Evolutionary conservation across 2,113 vertebrate genomes (phyloP), one percentile per base, ranked within the genome.

Genomic region (Trematocara macrostoma): DNA sequence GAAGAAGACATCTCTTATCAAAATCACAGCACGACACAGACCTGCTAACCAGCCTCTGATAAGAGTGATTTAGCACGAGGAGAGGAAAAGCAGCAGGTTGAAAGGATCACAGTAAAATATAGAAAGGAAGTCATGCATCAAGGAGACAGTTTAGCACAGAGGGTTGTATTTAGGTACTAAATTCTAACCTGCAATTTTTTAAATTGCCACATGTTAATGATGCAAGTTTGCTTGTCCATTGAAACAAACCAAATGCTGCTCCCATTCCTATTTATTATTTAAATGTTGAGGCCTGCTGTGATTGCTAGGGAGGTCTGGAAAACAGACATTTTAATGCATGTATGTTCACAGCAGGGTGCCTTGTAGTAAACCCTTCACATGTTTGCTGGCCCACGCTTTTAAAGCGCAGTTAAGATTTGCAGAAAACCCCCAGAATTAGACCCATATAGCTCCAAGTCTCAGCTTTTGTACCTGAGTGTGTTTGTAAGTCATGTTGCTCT

Each of bases 1-100:
- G 90, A 93, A 90, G 7, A 35, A 87, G 83, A 78, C 79, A 34
- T 31, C n/a, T 53, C 91, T 95, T 95, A 95, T 95, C 95, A 93
- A 83, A 89, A 84, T 85, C 87, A 74, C 91, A 89, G 85, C 29
- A 12, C 20, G 78, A 94, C 94, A 87, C 85, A 79, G 80, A 90
- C 49, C 83, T 85, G 88, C 83, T 85, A 92, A 92, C 42, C 57
- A 55, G 49, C 52, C 78, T 85, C 94, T 93, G 94, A 95, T 95
- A 95, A 92, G 82, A 84, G 57, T 5, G 31, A 81, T 38, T 51
- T 15, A 57, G 53, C 81, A 85, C 2, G 2, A 91, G 88, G 34
- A 18, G 45, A 83, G 83, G 81, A 74, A 83, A 81, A 67, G 64
- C n/a, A 40, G 80, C 40, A 69, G 38, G 51, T 20, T 78, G 45